Evolutionary conservation across 35 echinoderm and acorn worm genomes (phyloP), one percentile per base, ranked within the genome.

Genomic region (Strongylocentrotus purpuratus): DNA sequence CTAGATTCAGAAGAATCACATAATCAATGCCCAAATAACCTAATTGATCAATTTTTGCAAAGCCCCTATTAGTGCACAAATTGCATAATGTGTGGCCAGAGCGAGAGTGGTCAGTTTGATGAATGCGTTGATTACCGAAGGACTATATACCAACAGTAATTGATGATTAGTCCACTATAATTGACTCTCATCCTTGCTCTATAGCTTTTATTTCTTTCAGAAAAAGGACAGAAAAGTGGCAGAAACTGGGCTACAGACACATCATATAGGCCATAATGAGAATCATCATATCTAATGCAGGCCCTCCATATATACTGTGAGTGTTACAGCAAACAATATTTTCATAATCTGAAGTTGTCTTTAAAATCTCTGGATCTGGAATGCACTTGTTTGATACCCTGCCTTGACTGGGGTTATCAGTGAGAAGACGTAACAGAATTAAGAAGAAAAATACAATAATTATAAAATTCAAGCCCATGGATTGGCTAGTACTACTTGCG

Each of bases 1-100:
- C 65, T 1, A 6, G 20, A 59, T 2, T 78, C 65, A 78, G 7
- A 78, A 28, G 65, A 78, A 4, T 78, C 22, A n/a, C 7, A 78
- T 28, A 78, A 78, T 78, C 65, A n/a, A 78, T 78, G 65, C 25
- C 65, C 65, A 78, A 78, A 78, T 78, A 78, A 78, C 65, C 65
- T 78, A 78, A 78, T 78, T 78, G 65, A 78, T 78, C 65, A 78
- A 78, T 78, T 78, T 78, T 78, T 28, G 20, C 20, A 28, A 22
- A 78, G 28, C 65, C 28, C 25, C 4, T 28, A 28, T 78, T n/a
- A 78, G 22, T 28, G 20, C 65, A 78, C 65, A 78, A 78, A 78
- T 78, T 78, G 65, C 7, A n/a, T 71, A 71, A 71, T n/a, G 65
- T 78, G 65, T 78, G 65, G 65, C 65, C 22, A 25, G 61, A 70